Percentiles rank a stretch among this genome's conserved stretches.
These are phyloP conservation scores for Pelmatolapia mariae DNA, from an alignment of 2,113 vertebrate species.

Conservation along the genomic window DNA sequence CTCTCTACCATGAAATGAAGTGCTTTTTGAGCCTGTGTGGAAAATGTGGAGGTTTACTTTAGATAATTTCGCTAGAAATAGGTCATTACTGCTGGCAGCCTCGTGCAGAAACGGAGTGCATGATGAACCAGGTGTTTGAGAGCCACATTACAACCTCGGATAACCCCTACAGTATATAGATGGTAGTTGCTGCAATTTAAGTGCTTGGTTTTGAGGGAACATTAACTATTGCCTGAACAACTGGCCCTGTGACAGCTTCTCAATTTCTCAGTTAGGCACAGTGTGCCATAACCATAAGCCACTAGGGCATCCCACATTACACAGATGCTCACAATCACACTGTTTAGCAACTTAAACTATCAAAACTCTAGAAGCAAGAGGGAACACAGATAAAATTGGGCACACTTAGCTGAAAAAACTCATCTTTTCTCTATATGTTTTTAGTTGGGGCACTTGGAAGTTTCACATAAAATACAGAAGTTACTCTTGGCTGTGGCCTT, in stretches of 20 bases:
- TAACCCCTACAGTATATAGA: conserved; percentile 3
- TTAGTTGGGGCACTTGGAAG: neutral
- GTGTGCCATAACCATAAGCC: conserved; percentile 3
- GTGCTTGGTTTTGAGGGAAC: neutral
- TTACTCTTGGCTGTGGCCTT: neutral
- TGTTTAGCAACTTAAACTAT: neutral
- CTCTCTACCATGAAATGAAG: conserved; percentile 39
- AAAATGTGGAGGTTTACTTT: conserved; percentile 24
- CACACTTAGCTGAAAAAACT: neutral
- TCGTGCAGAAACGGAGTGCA: neutral
- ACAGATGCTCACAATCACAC: conserved; percentile 16
- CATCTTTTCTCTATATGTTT: neutral
- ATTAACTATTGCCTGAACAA: conserved; percentile 17
- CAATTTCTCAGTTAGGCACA: conserved; percentile 9
- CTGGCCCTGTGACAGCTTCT: conserved; percentile 1
- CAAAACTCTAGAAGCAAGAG: neutral
- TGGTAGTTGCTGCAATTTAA: neutral
- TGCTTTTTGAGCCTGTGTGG: neutral
- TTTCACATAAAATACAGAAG: neutral
- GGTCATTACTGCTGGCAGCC: neutral
- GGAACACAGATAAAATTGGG: neutral
- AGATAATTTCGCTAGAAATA: conserved; percentile 9
- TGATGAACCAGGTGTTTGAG: neutral
- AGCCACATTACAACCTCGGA: neutral
- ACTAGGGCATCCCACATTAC: neutral